These are phyloP conservation scores for Tholera decimalis DNA, from an alignment of 2,888 invertebrate species.

Conservation along the genomic window DNA sequence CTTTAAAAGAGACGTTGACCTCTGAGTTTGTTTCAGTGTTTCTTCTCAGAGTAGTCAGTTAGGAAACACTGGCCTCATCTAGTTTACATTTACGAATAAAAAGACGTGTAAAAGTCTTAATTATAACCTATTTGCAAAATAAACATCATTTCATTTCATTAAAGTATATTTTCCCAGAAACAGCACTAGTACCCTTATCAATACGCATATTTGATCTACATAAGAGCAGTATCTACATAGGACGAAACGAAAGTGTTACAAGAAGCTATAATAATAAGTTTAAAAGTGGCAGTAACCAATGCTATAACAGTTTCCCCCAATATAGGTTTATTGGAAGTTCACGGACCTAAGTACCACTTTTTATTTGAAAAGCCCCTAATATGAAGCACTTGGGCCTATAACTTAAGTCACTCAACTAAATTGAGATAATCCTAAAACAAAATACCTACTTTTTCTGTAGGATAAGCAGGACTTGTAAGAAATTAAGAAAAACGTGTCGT, in stretches of 20 bases:
- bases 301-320: conserved; percentile 15
- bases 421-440: conserved; percentile 1
- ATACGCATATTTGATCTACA: conserved; percentile 9
- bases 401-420: conserved; percentile 3
- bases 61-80: too few species aligned
- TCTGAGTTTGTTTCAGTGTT: too few species aligned
- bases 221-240: neutral
- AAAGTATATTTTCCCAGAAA: conserved; percentile 31
- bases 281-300: conserved; percentile 15
- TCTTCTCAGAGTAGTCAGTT: too few species aligned
- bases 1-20: too few species aligned
- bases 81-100: too few species aligned
- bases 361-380: conserved; percentile 7
- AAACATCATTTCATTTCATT: too few species aligned
- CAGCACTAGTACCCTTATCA: conserved; percentile 5
- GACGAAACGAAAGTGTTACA: neutral
- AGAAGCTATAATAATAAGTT: conserved; percentile 12
- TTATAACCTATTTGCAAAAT: too few species aligned
- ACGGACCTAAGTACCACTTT: neutral
- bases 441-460: neutral
- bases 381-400: neutral
- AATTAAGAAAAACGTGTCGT: conserved; percentile 15
- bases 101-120: too few species aligned
- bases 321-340: conserved; percentile 11
- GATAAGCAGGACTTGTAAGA: conserved; percentile 17